Evolutionary conservation across 2,888 invertebrate genomes (phyloP).

Genomic region (Altica lythri): DNA sequence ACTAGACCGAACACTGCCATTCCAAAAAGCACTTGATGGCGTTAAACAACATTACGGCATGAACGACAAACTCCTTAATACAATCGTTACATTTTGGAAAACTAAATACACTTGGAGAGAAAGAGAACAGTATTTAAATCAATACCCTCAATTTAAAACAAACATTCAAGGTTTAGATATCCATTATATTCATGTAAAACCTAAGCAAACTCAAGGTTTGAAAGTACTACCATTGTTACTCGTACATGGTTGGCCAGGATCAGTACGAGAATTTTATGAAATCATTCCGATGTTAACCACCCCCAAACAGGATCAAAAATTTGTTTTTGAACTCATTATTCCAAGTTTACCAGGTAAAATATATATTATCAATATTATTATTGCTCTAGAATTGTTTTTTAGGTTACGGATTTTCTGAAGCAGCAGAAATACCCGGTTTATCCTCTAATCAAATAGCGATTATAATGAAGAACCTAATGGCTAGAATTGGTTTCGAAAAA

Average conservation of each 20-base stretch:
- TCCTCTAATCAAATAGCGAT: slow-evolving; percentile 63
- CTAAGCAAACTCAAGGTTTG: slow-evolving; percentile 47
- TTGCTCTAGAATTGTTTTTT: too few relatives aligned
- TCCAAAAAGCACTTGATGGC: slow-evolving; percentile 65
- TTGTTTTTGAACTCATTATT: slow-evolving; percentile 69
- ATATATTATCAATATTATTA: too few relatives aligned
- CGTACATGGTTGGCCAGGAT: slow-evolving; percentile 91
- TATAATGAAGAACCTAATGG: slow-evolving; percentile 72
- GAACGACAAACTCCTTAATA: slow-evolving; percentile 69
- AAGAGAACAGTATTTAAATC: slow-evolving; percentile 66
- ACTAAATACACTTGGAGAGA: slow-evolving; percentile 73
- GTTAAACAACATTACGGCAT: slow-evolving; percentile 81
- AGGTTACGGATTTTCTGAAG: slow-evolving; percentile 53
- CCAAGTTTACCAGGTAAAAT: slow-evolving; percentile 62
- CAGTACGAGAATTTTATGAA: slow-evolving; percentile 81
- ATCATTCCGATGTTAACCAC: slow-evolving; percentile 70
- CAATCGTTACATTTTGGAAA: slow-evolving; percentile 79
- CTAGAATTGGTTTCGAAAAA: slow-evolving; percentile 66
- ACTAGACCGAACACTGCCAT: slow-evolving; percentile 57
- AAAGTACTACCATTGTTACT: slow-evolving; percentile 70
- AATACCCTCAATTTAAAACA: slow-evolving; percentile 71
- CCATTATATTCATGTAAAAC: slow-evolving; percentile 63
- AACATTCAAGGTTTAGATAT: slow-evolving; percentile 72
- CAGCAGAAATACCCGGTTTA: slow-evolving; percentile 66
- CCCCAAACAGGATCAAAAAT: slow-evolving; percentile 57